Evolutionary conservation across 2,888 invertebrate species (phyloP), one percentile per base, ranked within the genome.

Genomic region (Eulithis testata): DNA sequence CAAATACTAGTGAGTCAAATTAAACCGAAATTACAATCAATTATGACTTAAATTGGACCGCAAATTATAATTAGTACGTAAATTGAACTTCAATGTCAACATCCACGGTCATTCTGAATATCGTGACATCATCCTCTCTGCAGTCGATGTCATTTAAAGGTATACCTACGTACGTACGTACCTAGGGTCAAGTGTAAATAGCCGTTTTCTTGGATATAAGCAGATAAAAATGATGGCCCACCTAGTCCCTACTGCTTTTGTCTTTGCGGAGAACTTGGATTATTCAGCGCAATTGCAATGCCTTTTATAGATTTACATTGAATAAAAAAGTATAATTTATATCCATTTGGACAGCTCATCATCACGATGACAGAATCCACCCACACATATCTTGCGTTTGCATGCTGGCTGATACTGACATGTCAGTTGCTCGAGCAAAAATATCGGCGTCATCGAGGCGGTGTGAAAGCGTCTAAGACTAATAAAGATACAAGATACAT

Each of bases 31-130:
- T 60, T 57, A n/a, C 51, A 49, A 36, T 14, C 56, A 63, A 55
- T 56, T 63, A 66, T 55, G 52, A 60, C 63, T 57, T 57, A 67
- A 40, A 67, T 50, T 57, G 57, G 50, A 64, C 56, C 56, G n/a
- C 53, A 67, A 63, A 57, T 61, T 63, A 60, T 63, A 63, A 63
- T 64, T 58, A 61, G 49, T 50, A 40, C 11, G 59, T 58, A 55
- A 68, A 68, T 59, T 65, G 55, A 59, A 62, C 58, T 56, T 64
- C 68, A 68, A 59, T 68, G 68, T 59, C 67, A 61, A 59, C 52
- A 59, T 45, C 58, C 51, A 55, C 51, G 55, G 59, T 58, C 64
- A 47, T 61, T 59, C 45, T 52, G 51, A 51, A 61, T 60, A 60
- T 61, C 49, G 54, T 66, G 68, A 69, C 68, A 69, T 69, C 68